A percentile compares a stretch with the other conserved stretches of the same genome.
Conservation (phyloP, 2,797 vertebrate species). For the Alectoris magna region DNA sequence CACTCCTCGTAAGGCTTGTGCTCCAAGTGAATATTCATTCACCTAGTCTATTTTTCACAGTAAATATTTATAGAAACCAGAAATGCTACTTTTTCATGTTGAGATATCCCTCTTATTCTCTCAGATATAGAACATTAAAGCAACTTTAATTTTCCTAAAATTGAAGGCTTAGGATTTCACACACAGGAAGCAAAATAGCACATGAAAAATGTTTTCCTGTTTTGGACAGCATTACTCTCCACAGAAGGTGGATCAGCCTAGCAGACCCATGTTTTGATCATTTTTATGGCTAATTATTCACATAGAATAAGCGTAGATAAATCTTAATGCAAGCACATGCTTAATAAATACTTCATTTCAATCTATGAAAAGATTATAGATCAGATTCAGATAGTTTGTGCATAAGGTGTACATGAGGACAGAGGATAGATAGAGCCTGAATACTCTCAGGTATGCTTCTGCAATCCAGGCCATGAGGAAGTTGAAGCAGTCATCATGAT, state of each 20-base stretch:
- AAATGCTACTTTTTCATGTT: not conserved
- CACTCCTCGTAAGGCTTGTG: too few species aligned
- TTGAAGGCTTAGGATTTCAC: conserved; percentile 4
- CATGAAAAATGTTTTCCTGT: not conserved
- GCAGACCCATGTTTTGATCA: not conserved
- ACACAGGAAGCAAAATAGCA: not conserved
- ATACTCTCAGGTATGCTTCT: not conserved
- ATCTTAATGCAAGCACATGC: not conserved
- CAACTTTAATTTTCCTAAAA: not conserved
- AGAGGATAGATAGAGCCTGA: not conserved
- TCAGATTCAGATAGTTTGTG: not conserved
- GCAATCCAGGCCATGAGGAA: not conserved
- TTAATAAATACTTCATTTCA: not conserved
- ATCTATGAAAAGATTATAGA: not conserved
- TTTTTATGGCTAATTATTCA: not conserved
- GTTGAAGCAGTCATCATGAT: not conserved
- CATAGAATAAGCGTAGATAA: not conserved
- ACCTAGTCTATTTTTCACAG: not conserved
- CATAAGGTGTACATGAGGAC: not conserved
- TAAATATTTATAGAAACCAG: not conserved
- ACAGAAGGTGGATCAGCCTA: not conserved
- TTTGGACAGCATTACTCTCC: not conserved
- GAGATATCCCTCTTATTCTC: not conserved
- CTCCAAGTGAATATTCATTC: not conserved
- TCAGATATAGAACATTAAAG: not conserved